phyloP scores from a whole-genome alignment of 2,888 invertebrate genomes.

The Scaptomyza polygonia region DNA sequence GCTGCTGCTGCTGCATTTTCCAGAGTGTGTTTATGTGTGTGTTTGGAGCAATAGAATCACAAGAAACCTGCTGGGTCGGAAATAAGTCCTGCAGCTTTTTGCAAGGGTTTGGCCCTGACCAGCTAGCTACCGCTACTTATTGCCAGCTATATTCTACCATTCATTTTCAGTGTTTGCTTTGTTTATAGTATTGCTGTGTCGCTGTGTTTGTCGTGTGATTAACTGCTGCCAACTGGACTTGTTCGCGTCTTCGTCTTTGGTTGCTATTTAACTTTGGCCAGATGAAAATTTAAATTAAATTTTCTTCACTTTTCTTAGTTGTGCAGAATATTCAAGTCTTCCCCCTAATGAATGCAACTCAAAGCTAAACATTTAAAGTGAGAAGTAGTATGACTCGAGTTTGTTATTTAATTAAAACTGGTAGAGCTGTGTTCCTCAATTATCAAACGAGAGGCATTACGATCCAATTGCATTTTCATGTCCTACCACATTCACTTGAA shows the following conservation, averaged over 20 bases:
- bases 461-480: neutral
- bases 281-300: conserved; percentile 26
- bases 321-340: conserved; percentile 9
- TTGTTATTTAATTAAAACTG: conserved; percentile 2
- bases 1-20: conserved; percentile 34
- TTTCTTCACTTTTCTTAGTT: conserved; percentile 5
- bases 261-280: conserved; percentile 21
- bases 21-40: conserved; percentile 46
- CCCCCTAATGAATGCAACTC: neutral
- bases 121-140: neutral
- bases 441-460: neutral
- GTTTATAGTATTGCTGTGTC: conserved; percentile 30
- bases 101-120: conserved; percentile 9
- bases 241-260: conserved; percentile 3
- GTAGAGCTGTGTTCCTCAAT: neutral
- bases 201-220: conserved; percentile 66
- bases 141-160: neutral
- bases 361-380: neutral
- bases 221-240: conserved; percentile 55
- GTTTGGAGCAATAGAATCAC: conserved; percentile 16
- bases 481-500: neutral
- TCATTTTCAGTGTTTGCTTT: conserved; percentile 16
- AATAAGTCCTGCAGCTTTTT: conserved; percentile 35
- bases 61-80: conserved; percentile 3
- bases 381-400: neutral